Conservation (phyloP, 1,140 invertebrate genomes). For the Ctenoplectra terminalis region DNA sequence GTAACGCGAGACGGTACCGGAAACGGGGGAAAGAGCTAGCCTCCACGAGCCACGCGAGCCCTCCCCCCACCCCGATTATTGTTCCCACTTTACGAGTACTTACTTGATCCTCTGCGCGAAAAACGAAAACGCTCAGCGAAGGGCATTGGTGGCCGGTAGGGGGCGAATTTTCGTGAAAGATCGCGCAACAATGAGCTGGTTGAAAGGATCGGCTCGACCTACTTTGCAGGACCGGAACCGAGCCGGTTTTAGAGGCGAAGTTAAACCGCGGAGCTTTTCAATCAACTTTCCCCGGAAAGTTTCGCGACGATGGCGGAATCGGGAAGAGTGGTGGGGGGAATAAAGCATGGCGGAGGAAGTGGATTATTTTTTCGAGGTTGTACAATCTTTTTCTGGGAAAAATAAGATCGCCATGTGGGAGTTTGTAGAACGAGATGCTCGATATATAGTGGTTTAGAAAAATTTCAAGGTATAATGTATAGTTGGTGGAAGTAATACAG, state of each 20-base stretch:
- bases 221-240: slow-evolving; percentile 18
- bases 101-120: slow-evolving; percentile 6
- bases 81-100: slow-evolving; percentile 34
- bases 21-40: not conserved
- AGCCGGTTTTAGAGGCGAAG: slow-evolving; percentile 27
- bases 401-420: not conserved
- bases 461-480: too few relatives aligned
- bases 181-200: slow-evolving; percentile 34
- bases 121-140: not conserved
- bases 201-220: slow-evolving; percentile 39
- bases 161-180: slow-evolving; percentile 46
- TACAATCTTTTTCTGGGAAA: not conserved
- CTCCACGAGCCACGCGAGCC: not conserved
- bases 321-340: not conserved
- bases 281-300: slow-evolving; percentile 40
- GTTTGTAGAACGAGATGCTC: not conserved
- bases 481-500: too few relatives aligned
- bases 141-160: too few relatives aligned
- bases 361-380: slow-evolving; percentile 9
- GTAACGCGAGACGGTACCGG: not conserved
- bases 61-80: slow-evolving; percentile 25
- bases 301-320: not conserved
- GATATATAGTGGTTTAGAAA: too few relatives aligned
- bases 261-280: slow-evolving; percentile 43
- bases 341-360: not conserved